Evolutionary conservation across 1,140 invertebrate species (phyloP).

Genomic region (Drosophila ambigua): DNA sequence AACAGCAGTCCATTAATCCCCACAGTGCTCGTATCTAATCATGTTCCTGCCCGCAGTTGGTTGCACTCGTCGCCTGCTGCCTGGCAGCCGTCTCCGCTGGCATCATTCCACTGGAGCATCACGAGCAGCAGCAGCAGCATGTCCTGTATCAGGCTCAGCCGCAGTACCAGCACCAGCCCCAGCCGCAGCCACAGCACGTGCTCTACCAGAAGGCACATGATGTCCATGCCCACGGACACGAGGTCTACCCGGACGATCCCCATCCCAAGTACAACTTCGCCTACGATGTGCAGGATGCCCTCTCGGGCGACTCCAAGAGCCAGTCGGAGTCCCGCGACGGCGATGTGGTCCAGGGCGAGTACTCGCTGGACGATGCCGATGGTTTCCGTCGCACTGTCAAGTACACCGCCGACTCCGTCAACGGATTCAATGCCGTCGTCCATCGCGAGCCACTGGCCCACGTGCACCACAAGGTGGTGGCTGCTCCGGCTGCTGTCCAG

Average conservation of each 20-base stretch:
- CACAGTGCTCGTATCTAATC: background rate
- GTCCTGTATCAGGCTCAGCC: constrained; percentile 35
- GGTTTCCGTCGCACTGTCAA: constrained; percentile 84
- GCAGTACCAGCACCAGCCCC: constrained; percentile 5
- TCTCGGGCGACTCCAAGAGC: constrained; percentile 86
- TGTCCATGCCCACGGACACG: constrained; percentile 68
- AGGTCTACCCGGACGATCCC: constrained; percentile 84
- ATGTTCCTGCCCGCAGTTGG: constrained; percentile 23
- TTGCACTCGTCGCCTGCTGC: constrained; percentile 59
- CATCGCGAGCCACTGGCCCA: constrained; percentile 83
- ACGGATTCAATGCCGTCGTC: constrained; percentile 84
- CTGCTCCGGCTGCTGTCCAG: constrained; percentile 52
- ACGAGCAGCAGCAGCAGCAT: constrained; percentile 50
- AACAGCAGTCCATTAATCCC: background rate
- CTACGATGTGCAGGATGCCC: constrained; percentile 85
- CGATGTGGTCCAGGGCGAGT: constrained; percentile 85
- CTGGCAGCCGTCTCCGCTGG: constrained; percentile 65
- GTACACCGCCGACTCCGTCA: constrained; percentile 83
- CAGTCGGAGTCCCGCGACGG: constrained; percentile 86
- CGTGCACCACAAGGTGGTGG: constrained; percentile 59
- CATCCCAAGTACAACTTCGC: constrained; percentile 85
- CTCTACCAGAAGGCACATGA: constrained; percentile 69
- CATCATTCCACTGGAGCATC: constrained; percentile 66
- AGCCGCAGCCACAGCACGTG: constrained; percentile 60
- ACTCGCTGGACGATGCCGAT: constrained; percentile 81